A percentile compares a stretch with the other conserved stretches of the same genome.
These are phyloP conservation scores for Epinotia nisella DNA, from an alignment of 2,888 invertebrate species.

Conservation along the genomic window DNA sequence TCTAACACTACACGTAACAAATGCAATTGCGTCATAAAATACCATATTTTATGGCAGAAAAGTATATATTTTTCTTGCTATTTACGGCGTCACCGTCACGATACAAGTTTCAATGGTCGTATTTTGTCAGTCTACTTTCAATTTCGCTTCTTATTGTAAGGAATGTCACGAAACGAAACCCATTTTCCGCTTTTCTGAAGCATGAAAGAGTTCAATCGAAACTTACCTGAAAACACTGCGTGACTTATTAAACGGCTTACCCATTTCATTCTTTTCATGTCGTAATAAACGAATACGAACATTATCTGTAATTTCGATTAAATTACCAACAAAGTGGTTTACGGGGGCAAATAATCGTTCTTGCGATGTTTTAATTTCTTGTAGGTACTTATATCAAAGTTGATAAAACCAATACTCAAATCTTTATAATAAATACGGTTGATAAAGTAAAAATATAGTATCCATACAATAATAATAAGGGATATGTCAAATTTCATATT, in stretches of 20 bases:
- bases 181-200: constrained; percentile 45
- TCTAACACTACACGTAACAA: background rate
- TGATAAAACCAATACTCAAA: too few species aligned
- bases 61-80: constrained; percentile 1
- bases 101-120: constrained; percentile 14
- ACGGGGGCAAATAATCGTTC: too few species aligned
- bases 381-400: too few species aligned
- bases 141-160: constrained; percentile 28
- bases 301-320: too few species aligned
- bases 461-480: too few species aligned
- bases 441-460: too few species aligned
- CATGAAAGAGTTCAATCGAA: constrained; percentile 35
- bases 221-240: background rate
- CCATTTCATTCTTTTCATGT: background rate
- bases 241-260: background rate
- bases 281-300: too few species aligned
- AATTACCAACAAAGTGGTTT: too few species aligned
- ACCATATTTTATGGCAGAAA: constrained; percentile 11
- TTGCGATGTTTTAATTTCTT: too few species aligned
- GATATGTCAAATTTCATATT: too few species aligned
- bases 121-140: constrained; percentile 41
- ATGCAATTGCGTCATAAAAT: constrained; percentile 20
- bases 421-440: too few species aligned
- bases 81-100: constrained; percentile 1
- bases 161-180: constrained; percentile 42